Base-by-base conservation (phyloP, 2,888 invertebrate genomes). In the Taenaris catops region DNA sequence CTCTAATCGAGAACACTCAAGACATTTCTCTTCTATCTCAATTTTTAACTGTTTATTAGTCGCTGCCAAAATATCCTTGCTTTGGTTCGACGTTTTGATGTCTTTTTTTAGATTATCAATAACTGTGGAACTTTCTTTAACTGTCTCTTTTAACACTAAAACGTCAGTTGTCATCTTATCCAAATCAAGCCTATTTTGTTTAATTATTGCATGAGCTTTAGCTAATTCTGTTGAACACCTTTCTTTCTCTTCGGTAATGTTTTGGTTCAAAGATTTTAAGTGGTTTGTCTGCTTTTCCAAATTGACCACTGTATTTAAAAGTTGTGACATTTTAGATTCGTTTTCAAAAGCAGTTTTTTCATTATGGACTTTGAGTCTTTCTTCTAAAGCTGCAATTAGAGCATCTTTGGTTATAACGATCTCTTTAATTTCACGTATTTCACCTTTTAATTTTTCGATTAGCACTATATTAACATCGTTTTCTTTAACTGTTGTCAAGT, bases 161-260 rank as follows among this genome's bases (percentile, higher is more conserved):
- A 75, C 64, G 35, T 84, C 75, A 2, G 68, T 55, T 1, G 81
- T 61, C 52, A 88, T 71, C 9, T 57, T 60, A 17, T 75, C 69
- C 11, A 88, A 46, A 32, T 72, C 73, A 1, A 54, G 49, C 23
- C 74, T 66, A 38, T 78, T 76, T 3, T 64, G 55, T 39, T 60
- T 62, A 8, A 75, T 64, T 4, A 59, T 70, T 3, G 60, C 58
- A 19, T 60, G 53, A 20, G 87, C 80, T 31, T 62, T 71, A 51
- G 76, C 48, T 43, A 88, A 51, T 53, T 81, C 60, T 37, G 34
- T 27, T 44, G 70, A 48, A 45, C 67, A 63, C 1, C 48, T 35
- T 31, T 81, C 65, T 17, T 65, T 76, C 52, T 83, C 80, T 37
- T 61, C 64, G 1, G 34, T 46, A 29, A 83, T 63, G 4, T 59